Evolutionary conservation across 2,888 invertebrate genomes (phyloP).

Genomic region (Xanthorhoe designata): DNA sequence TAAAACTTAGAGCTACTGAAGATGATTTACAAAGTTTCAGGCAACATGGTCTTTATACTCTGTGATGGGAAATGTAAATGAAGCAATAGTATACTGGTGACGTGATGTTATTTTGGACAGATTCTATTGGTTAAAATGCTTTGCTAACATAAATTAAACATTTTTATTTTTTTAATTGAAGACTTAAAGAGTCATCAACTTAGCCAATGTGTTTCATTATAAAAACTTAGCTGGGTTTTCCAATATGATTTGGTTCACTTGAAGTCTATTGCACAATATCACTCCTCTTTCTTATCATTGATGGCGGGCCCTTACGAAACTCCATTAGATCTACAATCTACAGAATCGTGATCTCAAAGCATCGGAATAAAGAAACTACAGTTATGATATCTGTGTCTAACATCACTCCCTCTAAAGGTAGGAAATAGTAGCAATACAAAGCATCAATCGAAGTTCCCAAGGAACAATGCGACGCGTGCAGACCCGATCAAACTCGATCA

Average conservation of each 20-base stretch:
- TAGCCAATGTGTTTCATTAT: not conserved
- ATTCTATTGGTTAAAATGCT: too few relatives aligned
- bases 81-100: too few relatives aligned
- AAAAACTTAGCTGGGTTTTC: not conserved
- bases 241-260: not conserved
- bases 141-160: too few relatives aligned
- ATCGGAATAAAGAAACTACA: constrained; percentile 51
- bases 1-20: not conserved
- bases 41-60: too few relatives aligned
- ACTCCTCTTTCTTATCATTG: constrained; percentile 1
- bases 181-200: too few relatives aligned
- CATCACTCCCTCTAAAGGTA: constrained; percentile 44
- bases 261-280: not conserved
- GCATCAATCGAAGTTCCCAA: constrained; percentile 60
- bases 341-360: constrained; percentile 44
- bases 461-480: constrained; percentile 60
- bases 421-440: constrained; percentile 51
- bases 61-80: too few relatives aligned
- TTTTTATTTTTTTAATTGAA: too few relatives aligned
- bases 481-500: constrained; percentile 56
- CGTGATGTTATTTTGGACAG: too few relatives aligned
- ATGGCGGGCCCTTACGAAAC: constrained; percentile 21
- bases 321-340: constrained; percentile 27
- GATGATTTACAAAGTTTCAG: too few relatives aligned
- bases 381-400: constrained; percentile 54